Evolutionary conservation across 1,140 invertebrate species (phyloP), one percentile per base, ranked within the genome.

Genomic region (Hestina assimilis): DNA sequence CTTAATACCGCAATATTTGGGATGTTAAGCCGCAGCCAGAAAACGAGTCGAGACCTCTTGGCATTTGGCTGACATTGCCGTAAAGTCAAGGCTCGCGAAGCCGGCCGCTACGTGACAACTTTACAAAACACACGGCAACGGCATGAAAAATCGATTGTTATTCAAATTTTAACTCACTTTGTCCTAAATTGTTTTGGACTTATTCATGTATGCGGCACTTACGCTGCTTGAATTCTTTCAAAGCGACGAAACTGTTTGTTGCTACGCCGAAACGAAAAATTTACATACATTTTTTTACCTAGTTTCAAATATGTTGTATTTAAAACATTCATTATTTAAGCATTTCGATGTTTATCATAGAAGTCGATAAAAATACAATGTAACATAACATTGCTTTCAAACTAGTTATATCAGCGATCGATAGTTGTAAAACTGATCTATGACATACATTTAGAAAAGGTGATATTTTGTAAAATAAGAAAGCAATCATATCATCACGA

Each of bases 31-130:
- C 21, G 46, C 15, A 35, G 24, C 28, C 21, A 50, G 12, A 29
- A 33, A 35, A 47, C 17, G 29, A 47, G 53, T 42, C 58, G 31
- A 64, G 60, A 69, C 71, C 67, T 69, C 63, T 73, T 65, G 66
- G 54, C 67, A 76, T 79, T 75, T 77, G 46, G 55, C 59, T 77
- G 77, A 77, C 74, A 73, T 77, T 75, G 74, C 53, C 43, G 51
- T 14, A 23, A 61, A 75, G 73, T 75, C 69, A 80, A 75, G 78
- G 75, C 61, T 69, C 48, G 48, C 57, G 51, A 31, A 38, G 28
- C 57, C 23, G 60, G 45, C 38, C 28, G 17, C 59, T 69, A 74
- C 67, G 67, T 72, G 63, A 74, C 48, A 46, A 17, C 42, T 67
- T 69, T 73, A 63, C 63, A 33, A 61, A 69, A 69, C 64, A 62